Evolutionary conservation across 2,113 vertebrate species (phyloP).

Genomic region (Festucalex cinctus): DNA sequence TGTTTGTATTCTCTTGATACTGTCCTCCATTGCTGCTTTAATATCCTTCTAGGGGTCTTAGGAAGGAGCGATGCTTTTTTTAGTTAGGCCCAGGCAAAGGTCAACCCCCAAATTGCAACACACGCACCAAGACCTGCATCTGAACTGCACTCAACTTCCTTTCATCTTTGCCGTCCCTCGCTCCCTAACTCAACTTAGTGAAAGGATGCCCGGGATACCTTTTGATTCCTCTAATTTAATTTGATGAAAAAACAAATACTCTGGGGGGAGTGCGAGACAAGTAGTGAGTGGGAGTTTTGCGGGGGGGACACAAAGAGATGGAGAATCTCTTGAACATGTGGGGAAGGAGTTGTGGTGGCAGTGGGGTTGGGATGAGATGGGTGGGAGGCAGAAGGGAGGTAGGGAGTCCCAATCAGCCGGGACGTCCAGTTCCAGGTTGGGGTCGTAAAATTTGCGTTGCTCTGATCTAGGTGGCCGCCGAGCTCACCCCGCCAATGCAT

Average conservation of each 20-base stretch:
- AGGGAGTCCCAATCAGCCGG: constrained; percentile 57
- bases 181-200: constrained; percentile 72
- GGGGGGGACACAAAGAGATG: constrained; percentile 25
- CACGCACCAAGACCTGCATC: constrained; percentile 67
- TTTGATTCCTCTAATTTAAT: constrained; percentile 80
- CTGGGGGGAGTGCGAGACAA: constrained; percentile 61
- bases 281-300: constrained; percentile 54
- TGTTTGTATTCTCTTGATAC: constrained; percentile 49
- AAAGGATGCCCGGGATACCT: constrained; percentile 69
- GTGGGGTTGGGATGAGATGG: constrained; percentile 31
- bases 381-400: constrained; percentile 36
- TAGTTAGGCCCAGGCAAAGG: constrained; percentile 64
- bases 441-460: constrained; percentile 70
- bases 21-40: constrained; percentile 44
- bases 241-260: constrained; percentile 79
- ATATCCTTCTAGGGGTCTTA: constrained; percentile 63
- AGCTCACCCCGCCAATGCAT: constrained; percentile 53
- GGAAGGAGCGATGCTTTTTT: constrained; percentile 63
- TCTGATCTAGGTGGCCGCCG: constrained; percentile 71
- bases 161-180: constrained; percentile 72
- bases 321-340: constrained; percentile 25
- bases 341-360: constrained; percentile 19
- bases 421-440: constrained; percentile 68
- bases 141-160: constrained; percentile 73
- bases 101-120: constrained; percentile 49